Base-by-base conservation (phyloP, 2,797 vertebrate species). In the Rhinoraja longicauda region DNA sequence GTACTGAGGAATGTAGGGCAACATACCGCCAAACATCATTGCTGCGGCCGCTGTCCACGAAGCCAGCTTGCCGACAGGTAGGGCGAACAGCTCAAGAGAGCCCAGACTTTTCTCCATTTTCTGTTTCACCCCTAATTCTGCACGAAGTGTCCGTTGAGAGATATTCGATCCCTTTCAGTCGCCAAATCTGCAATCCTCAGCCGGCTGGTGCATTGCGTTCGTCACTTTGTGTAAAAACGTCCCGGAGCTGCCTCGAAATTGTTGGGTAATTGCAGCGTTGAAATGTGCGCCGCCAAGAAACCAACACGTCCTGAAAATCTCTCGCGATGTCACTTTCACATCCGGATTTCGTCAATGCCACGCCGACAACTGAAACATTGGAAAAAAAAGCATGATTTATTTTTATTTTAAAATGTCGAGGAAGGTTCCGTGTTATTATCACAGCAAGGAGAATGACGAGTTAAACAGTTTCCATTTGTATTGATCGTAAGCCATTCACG, bases 1-100 rank as follows among this genome's bases (percentile, higher is more conserved):
- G 96, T 99, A 99, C 96, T 99, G 98, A 0, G 98, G 98, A 92
- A 99, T 95, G 96, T 99, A 99, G 21, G 98, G 99, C 93, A 99
- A 97, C 93, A 99, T 96, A 26, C 99, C 99, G 5, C 99, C 98
- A 93, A 99, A 99, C 90, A 99, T 96, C 97, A 99, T 99, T 94
- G 98, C 98, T 91, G 96, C 97, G 0, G 98, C 97, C 0, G 98
- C 98, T 0, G 97, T 95, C 99, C 98, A 99, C 2, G 97, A 95
- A 84, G 97, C 97, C 94, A 98, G 95, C 93, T 94, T 95, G 57
- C 96, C 97, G 67, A 97, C 29, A 1, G 97, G 96, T 32, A 94
- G 94, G 94, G 97, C 93, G 0, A 98, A 93, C 97, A 97, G 97
- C n/a, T 96, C 96, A 93, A 97, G 93, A 78, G n/a, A 92, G 67